These are phyloP conservation scores for Drosophila robusta DNA, from an alignment of 2,888 invertebrate species.

Conservation along the genomic window DNA sequence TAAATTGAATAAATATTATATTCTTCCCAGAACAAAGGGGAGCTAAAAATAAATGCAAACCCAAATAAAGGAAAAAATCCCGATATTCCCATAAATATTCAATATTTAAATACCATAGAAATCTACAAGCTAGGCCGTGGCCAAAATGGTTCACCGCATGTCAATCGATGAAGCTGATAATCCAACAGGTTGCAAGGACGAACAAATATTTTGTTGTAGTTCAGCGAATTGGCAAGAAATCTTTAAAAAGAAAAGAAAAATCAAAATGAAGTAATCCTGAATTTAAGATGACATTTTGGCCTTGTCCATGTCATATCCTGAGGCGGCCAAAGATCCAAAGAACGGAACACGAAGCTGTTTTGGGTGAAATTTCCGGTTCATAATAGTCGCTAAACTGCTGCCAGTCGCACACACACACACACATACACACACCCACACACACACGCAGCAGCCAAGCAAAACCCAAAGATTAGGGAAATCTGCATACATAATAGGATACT, in stretches of 20 bases:
- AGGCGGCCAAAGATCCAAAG: constrained; percentile 29
- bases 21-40: not conserved
- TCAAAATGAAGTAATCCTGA: constrained; percentile 40
- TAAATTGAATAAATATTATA: too few relatives aligned
- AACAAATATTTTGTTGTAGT: not conserved
- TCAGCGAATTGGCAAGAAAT: constrained; percentile 10
- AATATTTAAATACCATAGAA: not conserved
- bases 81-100: not conserved
- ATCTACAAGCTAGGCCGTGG: not conserved
- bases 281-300: constrained; percentile 46
- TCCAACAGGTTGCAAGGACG: constrained; percentile 5
- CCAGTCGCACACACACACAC: constrained; percentile 6
- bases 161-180: not conserved
- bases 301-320: constrained; percentile 27
- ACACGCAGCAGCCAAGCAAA: constrained; percentile 2
- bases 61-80: not conserved
- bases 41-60: too few relatives aligned
- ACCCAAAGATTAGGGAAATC: constrained; percentile 64
- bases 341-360: constrained; percentile 40
- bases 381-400: constrained; percentile 58
- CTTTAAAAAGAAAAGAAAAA: constrained; percentile 13
- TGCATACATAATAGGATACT: constrained; percentile 66
- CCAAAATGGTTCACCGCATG: not conserved
- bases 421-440: constrained; percentile 13
- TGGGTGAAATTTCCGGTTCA: constrained; percentile 43